A percentile compares a stretch with the other conserved stretches of the same genome.
Conservation (phyloP, 92 coral and sea anemone species). For the Epizoanthus stellaris region DNA sequence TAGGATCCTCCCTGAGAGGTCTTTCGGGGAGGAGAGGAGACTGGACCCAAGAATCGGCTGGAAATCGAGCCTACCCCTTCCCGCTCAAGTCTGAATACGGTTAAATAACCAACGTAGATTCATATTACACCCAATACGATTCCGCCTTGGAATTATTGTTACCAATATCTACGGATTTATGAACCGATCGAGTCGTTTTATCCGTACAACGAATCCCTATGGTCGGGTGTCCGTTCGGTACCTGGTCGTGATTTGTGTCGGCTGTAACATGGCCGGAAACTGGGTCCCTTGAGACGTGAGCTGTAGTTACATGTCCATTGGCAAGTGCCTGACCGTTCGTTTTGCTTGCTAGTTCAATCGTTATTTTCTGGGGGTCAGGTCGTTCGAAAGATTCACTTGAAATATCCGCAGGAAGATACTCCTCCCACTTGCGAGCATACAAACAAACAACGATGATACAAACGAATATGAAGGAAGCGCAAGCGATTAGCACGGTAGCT, state of each 20-base stretch:
- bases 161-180: not conserved
- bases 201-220: not conserved
- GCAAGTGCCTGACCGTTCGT: not conserved
- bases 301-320: not conserved
- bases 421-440: conserved; percentile 32
- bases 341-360: not conserved
- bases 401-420: not conserved
- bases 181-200: not conserved
- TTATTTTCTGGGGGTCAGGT: not conserved
- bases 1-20: too few relatives aligned
- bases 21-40: too few relatives aligned
- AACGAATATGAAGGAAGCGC: conserved; percentile 6
- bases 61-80: too few relatives aligned
- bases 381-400: not conserved
- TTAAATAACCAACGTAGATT: too few relatives aligned
- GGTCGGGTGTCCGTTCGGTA: not conserved
- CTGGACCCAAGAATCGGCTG: too few relatives aligned
- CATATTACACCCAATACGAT: conserved; percentile 26
- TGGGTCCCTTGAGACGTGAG: not conserved
- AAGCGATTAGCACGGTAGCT: conserved; percentile 14
- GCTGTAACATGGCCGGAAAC: not conserved
- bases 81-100: too few relatives aligned
- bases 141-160: conserved; percentile 5
- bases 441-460: conserved; percentile 7
- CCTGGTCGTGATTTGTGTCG: not conserved